A percentile compares a stretch with the other conserved stretches of the same genome.
These are phyloP conservation scores for Pheucticus melanocephalus DNA, from an alignment of 2,113 vertebrate species.

Conservation along the genomic window DNA sequence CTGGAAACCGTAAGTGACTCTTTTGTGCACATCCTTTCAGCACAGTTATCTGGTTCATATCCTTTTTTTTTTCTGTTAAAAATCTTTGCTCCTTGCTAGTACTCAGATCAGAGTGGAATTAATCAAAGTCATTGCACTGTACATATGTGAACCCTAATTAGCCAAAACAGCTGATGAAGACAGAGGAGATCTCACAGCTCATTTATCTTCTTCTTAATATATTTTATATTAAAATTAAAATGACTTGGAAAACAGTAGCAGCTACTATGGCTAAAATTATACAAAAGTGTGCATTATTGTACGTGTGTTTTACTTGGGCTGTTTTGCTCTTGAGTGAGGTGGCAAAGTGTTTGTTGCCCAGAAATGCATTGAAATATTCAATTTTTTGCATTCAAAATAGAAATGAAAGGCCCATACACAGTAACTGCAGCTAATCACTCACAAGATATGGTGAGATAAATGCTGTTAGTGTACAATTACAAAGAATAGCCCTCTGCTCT, in stretches of 20 bases:
- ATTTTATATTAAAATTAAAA: background rate
- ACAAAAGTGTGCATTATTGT: background rate
- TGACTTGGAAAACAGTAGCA: background rate
- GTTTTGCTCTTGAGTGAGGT: background rate
- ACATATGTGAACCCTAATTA: background rate
- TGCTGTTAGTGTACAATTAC: background rate
- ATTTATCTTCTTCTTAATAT: constrained; percentile 13
- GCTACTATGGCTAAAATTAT: background rate
- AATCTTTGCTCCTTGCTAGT: background rate
- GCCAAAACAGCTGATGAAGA: constrained; percentile 10
- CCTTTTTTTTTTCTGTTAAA: background rate
- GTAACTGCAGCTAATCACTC: background rate
- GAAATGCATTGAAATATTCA: background rate
- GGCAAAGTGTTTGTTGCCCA: background rate
- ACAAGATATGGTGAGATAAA: background rate
- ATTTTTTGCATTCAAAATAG: background rate
- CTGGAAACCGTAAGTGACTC: background rate
- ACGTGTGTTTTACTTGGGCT: background rate
- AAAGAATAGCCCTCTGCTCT: background rate
- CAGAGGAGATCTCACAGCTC: background rate
- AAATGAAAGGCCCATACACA: background rate
- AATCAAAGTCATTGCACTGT: background rate
- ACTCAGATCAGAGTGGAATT: background rate
- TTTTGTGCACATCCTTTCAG: background rate
- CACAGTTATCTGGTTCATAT: background rate